These are phyloP conservation scores for Pharmacophagus antenor DNA, from an alignment of 2,888 invertebrate species.

Conservation along the genomic window DNA sequence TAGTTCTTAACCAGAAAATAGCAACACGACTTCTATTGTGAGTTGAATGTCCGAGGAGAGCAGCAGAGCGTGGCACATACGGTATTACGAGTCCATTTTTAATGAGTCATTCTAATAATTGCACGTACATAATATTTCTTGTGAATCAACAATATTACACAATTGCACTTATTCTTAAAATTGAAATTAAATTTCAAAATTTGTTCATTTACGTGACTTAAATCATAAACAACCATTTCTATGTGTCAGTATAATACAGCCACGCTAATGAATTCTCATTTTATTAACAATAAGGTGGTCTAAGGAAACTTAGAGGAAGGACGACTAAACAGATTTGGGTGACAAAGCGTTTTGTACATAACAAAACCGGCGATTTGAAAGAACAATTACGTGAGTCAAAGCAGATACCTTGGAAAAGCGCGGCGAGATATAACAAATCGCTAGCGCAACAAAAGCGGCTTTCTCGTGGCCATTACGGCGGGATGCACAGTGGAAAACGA, in stretches of 20 bases:
- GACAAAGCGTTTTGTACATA: constrained; percentile 77
- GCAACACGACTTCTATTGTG: constrained; percentile 61
- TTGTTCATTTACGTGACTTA: constrained; percentile 27
- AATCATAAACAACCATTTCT: constrained; percentile 35
- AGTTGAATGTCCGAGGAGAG: constrained; percentile 69
- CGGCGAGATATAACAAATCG: constrained; percentile 77
- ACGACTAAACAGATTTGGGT: constrained; percentile 70
- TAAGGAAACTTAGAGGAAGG: constrained; percentile 51
- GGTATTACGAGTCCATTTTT: constrained; percentile 54
- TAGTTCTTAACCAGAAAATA: constrained; percentile 61
- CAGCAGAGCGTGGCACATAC: constrained; percentile 65
- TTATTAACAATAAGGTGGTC: constrained; percentile 60
- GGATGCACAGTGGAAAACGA: constrained; percentile 57
- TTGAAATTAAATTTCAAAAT: background rate
- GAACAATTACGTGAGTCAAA: constrained; percentile 79
- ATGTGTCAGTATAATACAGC: constrained; percentile 37
- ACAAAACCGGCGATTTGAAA: constrained; percentile 74
- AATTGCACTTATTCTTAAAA: constrained; percentile 8
- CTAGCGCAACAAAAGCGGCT: constrained; percentile 77
- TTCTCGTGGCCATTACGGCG: constrained; percentile 76
- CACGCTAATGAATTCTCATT: constrained; percentile 61
- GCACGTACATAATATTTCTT: constrained; percentile 29
- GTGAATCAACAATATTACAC: background rate
- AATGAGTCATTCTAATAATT: constrained; percentile 35
- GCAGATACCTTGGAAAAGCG: constrained; percentile 72